A percentile compares a stretch with the other conserved stretches of the same genome.
phyloP scores from a whole-genome alignment of 1,140 invertebrate species.

The Procambarus clarkii region DNA sequence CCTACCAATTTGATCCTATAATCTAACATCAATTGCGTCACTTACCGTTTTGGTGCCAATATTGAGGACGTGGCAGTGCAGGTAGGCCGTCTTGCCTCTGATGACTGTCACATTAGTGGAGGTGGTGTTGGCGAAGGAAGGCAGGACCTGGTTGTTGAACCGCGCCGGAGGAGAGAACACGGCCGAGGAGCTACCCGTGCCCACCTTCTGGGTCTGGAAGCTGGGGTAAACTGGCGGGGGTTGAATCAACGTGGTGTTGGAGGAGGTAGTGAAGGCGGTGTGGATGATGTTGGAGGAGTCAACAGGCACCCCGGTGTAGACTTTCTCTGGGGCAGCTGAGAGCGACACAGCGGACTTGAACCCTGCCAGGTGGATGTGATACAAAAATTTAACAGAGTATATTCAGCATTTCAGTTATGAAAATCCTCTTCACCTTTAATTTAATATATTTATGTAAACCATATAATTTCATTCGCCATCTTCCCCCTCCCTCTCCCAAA shows the following conservation, averaged over 20 bases:
- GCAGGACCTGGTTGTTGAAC: slow-evolving; percentile 55
- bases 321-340: background rate
- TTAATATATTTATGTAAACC: no score
- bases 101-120: no score
- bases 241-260: background rate
- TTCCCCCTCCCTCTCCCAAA: no score
- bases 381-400: no score
- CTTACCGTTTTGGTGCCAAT: slow-evolving; percentile 65
- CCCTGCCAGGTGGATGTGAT: background rate
- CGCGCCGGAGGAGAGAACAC: slow-evolving; percentile 60
- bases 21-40: no score
- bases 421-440: no score
- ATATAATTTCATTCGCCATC: no score
- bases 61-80: slow-evolving; percentile 63
- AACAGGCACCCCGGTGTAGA: background rate
- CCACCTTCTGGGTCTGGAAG: background rate
- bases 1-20: no score
- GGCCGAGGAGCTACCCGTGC: slow-evolving; percentile 12
- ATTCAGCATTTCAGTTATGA: no score
- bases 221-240: background rate
- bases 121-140: slow-evolving; percentile 35
- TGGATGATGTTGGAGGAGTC: background rate
- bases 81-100: slow-evolving; percentile 57
- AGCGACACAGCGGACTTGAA: background rate
- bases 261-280: background rate